A percentile compares a stretch with the other conserved stretches of the same genome.
Conservation (phyloP, 2,113 vertebrate species). For the Kryptolebias marmoratus region DNA sequence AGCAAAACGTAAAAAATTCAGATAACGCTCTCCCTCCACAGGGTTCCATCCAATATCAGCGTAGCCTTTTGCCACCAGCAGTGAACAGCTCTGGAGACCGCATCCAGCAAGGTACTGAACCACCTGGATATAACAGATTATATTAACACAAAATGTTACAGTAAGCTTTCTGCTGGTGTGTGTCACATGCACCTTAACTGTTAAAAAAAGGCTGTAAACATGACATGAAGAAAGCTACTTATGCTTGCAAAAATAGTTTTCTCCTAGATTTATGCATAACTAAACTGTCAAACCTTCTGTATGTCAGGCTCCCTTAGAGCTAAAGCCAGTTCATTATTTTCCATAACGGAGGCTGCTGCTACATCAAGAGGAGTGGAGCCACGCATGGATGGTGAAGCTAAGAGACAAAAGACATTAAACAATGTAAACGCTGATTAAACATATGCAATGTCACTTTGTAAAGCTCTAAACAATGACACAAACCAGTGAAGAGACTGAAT, state of each 20-base stretch:
- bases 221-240: too few species aligned
- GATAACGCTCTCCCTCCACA: conserved; percentile 93
- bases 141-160: neutral
- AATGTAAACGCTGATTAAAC: neutral
- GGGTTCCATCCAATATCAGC: conserved; percentile 97
- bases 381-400: conserved; percentile 95
- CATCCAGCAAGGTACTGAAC: conserved; percentile 92
- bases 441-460: neutral
- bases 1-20: conserved; percentile 94
- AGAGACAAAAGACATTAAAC: conserved; percentile 24
- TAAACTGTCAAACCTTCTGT: conserved; percentile 81
- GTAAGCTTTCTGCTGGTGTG: neutral
- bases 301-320: conserved; percentile 89
- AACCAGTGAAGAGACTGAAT: neutral
- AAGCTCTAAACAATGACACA: neutral
- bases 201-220: neutral
- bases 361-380: conserved; percentile 96
- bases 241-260: neutral
- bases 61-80: conserved; percentile 91
- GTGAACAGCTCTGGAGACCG: conserved; percentile 89
- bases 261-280: neutral
- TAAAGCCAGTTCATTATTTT: conserved; percentile 94
- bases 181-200: neutral
- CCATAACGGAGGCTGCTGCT: conserved; percentile 96
- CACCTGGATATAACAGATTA: conserved; percentile 79